A percentile compares a stretch with the other conserved stretches of the same genome.
These are phyloP conservation scores for Xiphias gladius DNA, from an alignment of 2,113 vertebrate genomes.

Conservation along the genomic window DNA sequence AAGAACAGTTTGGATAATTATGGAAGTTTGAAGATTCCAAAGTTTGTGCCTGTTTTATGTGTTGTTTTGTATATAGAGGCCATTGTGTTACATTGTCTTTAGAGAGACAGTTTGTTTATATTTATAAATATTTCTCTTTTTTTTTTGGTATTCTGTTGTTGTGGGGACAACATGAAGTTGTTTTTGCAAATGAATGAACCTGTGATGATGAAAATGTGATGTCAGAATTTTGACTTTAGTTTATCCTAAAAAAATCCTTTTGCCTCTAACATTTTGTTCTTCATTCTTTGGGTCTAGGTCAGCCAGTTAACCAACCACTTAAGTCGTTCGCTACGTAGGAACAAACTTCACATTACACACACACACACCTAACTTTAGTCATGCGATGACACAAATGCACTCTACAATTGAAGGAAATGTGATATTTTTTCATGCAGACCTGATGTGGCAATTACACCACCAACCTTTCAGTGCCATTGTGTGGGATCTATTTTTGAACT, in stretches of 20 bases:
- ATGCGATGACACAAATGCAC: not conserved
- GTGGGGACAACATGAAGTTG: not conserved
- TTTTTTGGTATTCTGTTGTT: conserved; percentile 47
- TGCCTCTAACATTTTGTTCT: conserved; percentile 10
- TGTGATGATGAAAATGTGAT: conserved; percentile 15
- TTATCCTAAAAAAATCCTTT: not conserved
- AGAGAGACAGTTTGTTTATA: conserved; percentile 68
- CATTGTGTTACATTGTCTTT: conserved; percentile 31
- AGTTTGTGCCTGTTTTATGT: conserved; percentile 56
- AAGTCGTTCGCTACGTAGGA: not conserved
- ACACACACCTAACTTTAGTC: not conserved
- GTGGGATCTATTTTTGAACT: not conserved
- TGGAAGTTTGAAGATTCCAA: conserved; percentile 30
- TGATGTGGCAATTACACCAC: not conserved
- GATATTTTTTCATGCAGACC: not conserved
- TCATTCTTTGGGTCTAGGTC: not conserved
- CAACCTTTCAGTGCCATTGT: not conserved
- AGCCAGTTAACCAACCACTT: not conserved
- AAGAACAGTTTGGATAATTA: conserved; percentile 17
- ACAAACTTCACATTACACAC: not conserved
- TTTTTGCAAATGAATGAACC: conserved; percentile 45
- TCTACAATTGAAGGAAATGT: not conserved
- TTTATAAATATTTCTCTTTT: conserved; percentile 66
- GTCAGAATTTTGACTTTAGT: conserved; percentile 24
- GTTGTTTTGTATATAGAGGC: conserved; percentile 66